Conservation (phyloP, 2,797 vertebrate species). For the Enteromius trimaculatus region DNA sequence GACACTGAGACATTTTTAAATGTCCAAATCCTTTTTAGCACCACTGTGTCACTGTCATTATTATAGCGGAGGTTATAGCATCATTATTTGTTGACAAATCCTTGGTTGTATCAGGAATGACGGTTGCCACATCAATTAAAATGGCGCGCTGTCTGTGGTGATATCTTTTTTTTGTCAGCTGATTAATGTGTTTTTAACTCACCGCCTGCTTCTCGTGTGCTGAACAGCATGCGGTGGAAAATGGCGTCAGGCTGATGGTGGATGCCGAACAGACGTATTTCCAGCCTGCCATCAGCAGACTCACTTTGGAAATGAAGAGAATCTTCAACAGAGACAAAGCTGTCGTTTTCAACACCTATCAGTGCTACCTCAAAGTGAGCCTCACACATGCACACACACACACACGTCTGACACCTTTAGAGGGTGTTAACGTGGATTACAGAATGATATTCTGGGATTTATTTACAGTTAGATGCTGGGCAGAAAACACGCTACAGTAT, state of each 20-base stretch:
- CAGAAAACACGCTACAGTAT: not conserved
- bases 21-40: not conserved
- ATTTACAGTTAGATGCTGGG: constrained; percentile 1
- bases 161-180: constrained; percentile 4
- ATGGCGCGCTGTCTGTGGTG: not conserved
- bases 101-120: not conserved
- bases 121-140: not conserved
- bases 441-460: not conserved
- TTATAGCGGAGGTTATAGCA: not conserved
- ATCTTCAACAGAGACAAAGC: constrained; percentile 84
- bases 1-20: not conserved
- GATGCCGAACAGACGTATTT: constrained; percentile 94
- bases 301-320: constrained; percentile 88
- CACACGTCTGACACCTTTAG: constrained; percentile 11
- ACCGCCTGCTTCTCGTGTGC: constrained; percentile 21
- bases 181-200: constrained; percentile 33
- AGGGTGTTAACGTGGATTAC: not conserved
- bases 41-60: not conserved
- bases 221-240: constrained; percentile 80
- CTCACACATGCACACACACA: not conserved
- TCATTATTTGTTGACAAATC: not conserved
- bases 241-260: constrained; percentile 88
- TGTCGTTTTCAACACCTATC: constrained; percentile 90
- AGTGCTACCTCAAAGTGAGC: constrained; percentile 92
- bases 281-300: constrained; percentile 90